Percentiles rank a stretch among this genome's conserved stretches.
Evolutionary conservation across 2,797 vertebrate genomes (phyloP).

Genomic region (Petrocephalus schoutedeni): DNA sequence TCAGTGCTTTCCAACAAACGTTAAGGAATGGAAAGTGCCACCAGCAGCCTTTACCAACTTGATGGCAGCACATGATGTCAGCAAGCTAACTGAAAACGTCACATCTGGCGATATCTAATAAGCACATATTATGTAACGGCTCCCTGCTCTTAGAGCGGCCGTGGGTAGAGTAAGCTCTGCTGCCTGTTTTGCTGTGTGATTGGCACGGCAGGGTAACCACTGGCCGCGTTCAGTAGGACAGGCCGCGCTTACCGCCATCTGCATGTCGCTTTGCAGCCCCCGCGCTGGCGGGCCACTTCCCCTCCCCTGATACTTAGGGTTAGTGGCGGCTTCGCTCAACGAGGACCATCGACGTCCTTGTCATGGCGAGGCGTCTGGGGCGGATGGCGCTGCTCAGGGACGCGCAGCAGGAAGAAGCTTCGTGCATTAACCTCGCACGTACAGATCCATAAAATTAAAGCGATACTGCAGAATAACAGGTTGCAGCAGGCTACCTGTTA

Average conservation of each 20-base stretch:
- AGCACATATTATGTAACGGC: background rate
- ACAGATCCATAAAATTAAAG: constrained; percentile 12
- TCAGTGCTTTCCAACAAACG: background rate
- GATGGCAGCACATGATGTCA: background rate
- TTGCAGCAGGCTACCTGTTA: constrained; percentile 37
- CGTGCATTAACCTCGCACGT: background rate
- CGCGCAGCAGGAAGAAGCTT: background rate
- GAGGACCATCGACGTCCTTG: background rate
- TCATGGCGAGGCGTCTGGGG: background rate
- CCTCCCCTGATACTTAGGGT: background rate
- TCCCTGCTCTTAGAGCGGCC: background rate
- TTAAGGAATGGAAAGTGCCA: background rate
- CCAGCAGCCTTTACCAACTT: background rate
- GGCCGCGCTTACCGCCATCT: background rate
- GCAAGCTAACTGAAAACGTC: background rate
- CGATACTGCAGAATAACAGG: constrained; percentile 26
- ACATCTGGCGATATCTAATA: background rate
- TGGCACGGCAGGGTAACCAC: background rate
- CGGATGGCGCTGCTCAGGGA: background rate
- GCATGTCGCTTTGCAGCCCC: background rate
- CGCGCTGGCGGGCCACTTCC: background rate
- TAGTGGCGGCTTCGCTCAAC: background rate
- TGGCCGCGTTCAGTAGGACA: background rate
- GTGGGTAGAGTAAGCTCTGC: background rate
- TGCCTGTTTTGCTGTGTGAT: background rate